Evolutionary conservation across 23 tunicate species (phyloP).

Genomic region (Clavelina lepadiformis): DNA sequence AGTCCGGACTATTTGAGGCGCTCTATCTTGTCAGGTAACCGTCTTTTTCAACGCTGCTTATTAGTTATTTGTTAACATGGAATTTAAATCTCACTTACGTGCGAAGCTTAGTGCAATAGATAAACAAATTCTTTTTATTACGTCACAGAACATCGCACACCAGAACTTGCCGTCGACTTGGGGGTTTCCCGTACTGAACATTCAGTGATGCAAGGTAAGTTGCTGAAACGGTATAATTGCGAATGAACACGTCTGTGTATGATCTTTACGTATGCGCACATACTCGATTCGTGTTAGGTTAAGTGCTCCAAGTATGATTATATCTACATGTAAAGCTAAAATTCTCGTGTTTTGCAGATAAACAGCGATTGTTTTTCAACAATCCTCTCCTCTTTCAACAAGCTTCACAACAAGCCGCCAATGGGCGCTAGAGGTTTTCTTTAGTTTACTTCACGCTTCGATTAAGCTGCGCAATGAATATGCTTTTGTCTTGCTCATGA

Average conservation of each 20-base stretch:
- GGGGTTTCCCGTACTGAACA: conserved; percentile 32
- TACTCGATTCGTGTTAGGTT: no score
- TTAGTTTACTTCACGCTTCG: no score
- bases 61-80: neutral
- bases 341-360: conserved; percentile 15
- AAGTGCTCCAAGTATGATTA: no score
- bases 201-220: conserved; percentile 36
- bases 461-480: no score
- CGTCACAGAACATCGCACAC: conserved; percentile 10
- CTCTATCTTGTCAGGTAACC: conserved; percentile 10
- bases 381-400: conserved; percentile 12
- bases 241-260: no score
- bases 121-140: neutral
- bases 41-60: neutral
- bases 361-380: conserved; percentile 23
- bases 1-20: conserved; percentile 25
- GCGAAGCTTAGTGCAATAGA: no score
- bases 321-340: no score
- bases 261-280: no score
- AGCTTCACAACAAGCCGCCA: conserved; percentile 18
- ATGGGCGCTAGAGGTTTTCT: no score
- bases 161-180: conserved; percentile 38
- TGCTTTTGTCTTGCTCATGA: no score
- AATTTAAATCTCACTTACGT: no score
- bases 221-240: no score